A percentile compares a stretch with the other conserved stretches of the same genome.
Conservation (phyloP, 2,888 invertebrate species). For the Drosophila lutescens region DNA sequence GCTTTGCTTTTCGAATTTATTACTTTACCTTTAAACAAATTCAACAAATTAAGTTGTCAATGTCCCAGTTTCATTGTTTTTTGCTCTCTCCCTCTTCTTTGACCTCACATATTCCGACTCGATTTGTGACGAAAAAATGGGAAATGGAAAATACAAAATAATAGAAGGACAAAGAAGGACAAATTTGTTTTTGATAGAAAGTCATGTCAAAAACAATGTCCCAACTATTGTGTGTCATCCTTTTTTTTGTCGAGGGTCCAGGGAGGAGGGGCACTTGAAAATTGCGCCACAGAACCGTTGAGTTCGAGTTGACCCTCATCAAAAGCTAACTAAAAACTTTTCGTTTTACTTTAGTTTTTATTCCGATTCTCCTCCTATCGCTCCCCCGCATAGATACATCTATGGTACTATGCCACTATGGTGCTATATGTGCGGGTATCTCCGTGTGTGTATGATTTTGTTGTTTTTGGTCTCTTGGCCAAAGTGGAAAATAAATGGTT, state of each 20-base stretch:
- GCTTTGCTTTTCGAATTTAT: conserved; percentile 2
- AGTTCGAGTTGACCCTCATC: conserved; percentile 77
- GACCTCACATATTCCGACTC: conserved; percentile 35
- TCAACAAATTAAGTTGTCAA: conserved; percentile 59
- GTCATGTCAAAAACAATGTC: conserved; percentile 78
- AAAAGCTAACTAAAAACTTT: conserved; percentile 79
- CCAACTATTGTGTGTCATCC: conserved; percentile 72
- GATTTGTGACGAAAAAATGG: conserved; percentile 44
- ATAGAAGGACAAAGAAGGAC: conserved; percentile 67
- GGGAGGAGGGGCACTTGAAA: conserved; percentile 62
- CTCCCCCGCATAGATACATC: conserved; percentile 10
- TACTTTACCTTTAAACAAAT: conserved; percentile 38
- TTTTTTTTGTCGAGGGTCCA: conserved; percentile 28
- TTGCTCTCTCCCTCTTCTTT: neutral
- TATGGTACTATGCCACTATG: neutral
- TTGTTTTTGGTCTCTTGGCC: conserved; percentile 69
- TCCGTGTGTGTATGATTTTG: conserved; percentile 20
- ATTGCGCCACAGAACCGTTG: conserved; percentile 63
- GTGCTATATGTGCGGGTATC: conserved; percentile 9
- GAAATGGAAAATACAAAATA: conserved; percentile 49
- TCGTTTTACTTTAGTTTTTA: conserved; percentile 64
- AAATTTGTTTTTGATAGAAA: conserved; percentile 80
- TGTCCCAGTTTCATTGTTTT: conserved; percentile 20
- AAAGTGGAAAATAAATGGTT: conserved; percentile 80
- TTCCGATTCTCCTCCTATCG: conserved; percentile 36